Evolutionary conservation across 2,888 invertebrate species (phyloP), one percentile per base, ranked within the genome.

Genomic region (Eilema depressum): DNA sequence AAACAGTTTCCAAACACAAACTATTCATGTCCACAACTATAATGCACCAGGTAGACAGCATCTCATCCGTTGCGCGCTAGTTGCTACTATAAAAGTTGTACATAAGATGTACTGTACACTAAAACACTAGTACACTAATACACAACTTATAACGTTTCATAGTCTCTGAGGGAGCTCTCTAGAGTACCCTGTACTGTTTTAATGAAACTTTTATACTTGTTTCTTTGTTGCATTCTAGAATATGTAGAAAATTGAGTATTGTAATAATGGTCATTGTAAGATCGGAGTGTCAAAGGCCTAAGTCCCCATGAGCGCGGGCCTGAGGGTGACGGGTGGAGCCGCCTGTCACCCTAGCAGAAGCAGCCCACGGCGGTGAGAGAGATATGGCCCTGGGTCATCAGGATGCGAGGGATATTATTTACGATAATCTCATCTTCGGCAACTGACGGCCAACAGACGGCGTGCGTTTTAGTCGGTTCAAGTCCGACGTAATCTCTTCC

Each of bases 141-240:
- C 81, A 80, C 80, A 83, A 80, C 80, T 83, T 85, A 81, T 80
- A 83, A 82, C 79, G 75, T 75, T 84, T 80, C 83, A 82, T 76
- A 76, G 83, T 78, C 84, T 80, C 86, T 37, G 12, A 69, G 86
- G 86, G 84, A 84, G 67, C 74, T 78, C 75, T 76, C 71, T 64
- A 23, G 75, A 76, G 75, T 78, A 75, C 74, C 56, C 67, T 68
- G 78, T 78, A 78, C 79, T 80, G 77, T 82, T 82, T 85, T 86
- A 84, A 82, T 86, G 82, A 84, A 86, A 86, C 81, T 85, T 84
- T 85, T 80, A 73, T 77, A 79, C 66, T 3, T 56, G 61, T 26
- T 70, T 76, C 71, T 68, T 63, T 26, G 75, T 69, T 73, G 63
- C 80, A 75, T 80, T 82, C 69, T 62, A 68, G 61, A 76, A 66